A percentile compares a stretch with the other conserved stretches of the same genome.
phyloP scores from a whole-genome alignment of 35 echinoderm and acorn worm species.

The Amphiura filiformis region DNA sequence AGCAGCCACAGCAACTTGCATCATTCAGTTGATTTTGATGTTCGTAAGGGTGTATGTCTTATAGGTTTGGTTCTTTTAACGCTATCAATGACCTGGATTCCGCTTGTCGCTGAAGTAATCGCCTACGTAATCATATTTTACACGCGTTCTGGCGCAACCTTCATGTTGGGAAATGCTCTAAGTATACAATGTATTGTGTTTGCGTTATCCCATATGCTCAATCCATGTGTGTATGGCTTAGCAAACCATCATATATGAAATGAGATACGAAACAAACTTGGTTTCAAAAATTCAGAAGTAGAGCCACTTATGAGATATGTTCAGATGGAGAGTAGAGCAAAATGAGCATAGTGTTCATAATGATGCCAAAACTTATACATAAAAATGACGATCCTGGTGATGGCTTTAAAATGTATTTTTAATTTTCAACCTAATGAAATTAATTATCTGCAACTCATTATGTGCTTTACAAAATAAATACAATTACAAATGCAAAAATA shows the following conservation, averaged over 20 bases:
- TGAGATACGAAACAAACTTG: neutral
- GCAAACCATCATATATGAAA: neutral
- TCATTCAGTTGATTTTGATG: neutral
- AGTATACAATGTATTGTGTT: neutral
- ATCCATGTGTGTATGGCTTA: neutral
- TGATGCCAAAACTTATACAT: too few species aligned
- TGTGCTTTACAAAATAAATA: too few species aligned
- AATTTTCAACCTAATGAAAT: too few species aligned
- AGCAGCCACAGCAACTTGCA: neutral
- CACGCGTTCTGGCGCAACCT: neutral
- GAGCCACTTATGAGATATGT: neutral
- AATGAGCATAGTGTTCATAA: too few species aligned
- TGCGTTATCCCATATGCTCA: neutral
- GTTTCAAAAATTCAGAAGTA: neutral
- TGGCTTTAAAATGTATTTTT: too few species aligned
- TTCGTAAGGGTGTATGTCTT: neutral
- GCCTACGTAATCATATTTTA: neutral
- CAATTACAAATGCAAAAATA: too few species aligned
- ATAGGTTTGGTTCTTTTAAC: neutral
- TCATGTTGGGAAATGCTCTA: neutral
- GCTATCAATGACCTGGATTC: neutral
- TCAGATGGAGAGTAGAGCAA: too few species aligned
- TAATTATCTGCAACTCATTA: too few species aligned
- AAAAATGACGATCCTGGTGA: too few species aligned
- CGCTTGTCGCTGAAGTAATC: neutral